Evolutionary conservation across 2,113 vertebrate genomes (phyloP).

Genomic region (Channa argus): DNA sequence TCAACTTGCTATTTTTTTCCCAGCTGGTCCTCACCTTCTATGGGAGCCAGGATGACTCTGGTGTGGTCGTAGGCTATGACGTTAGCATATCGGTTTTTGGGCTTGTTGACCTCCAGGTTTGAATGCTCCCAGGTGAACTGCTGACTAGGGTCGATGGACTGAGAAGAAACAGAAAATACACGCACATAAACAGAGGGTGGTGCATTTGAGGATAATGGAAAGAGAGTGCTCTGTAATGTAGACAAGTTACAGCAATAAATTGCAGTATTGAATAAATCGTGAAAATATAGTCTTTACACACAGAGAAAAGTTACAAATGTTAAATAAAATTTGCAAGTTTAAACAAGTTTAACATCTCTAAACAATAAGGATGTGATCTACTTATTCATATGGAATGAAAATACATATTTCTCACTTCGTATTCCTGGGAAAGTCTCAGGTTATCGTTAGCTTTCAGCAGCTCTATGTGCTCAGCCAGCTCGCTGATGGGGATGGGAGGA

Average conservation of each 20-base stretch:
- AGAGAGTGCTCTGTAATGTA: constrained; percentile 40
- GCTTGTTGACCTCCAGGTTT: constrained; percentile 97
- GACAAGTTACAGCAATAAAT: constrained; percentile 57
- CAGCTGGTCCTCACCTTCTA: constrained; percentile 86
- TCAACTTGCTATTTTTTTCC: background rate
- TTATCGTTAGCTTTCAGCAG: constrained; percentile 98
- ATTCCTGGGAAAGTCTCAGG: constrained; percentile 97
- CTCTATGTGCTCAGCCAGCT: constrained; percentile 96
- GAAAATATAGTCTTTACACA: constrained; percentile 39
- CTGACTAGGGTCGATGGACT: constrained; percentile 97
- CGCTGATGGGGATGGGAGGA: constrained; percentile 92
- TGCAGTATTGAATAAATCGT: constrained; percentile 70
- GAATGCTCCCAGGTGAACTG: constrained; percentile 99
- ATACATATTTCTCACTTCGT: constrained; percentile 87
- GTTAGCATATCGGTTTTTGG: constrained; percentile 97
- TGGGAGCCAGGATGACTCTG: constrained; percentile 91
- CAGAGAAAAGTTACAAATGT: constrained; percentile 33
- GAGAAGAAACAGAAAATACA: constrained; percentile 37
- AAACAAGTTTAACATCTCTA: constrained; percentile 42
- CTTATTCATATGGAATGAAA: constrained; percentile 30
- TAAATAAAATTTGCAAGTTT: constrained; percentile 61
- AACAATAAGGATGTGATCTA: constrained; percentile 31
- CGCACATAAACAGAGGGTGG: constrained; percentile 11
- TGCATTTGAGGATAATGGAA: constrained; percentile 59
- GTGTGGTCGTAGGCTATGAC: constrained; percentile 98